Percentiles rank a stretch among this genome's conserved stretches.
These are phyloP conservation scores for Ruditapes philippinarum DNA, from an alignment of 1,140 invertebrate species.

Conservation along the genomic window DNA sequence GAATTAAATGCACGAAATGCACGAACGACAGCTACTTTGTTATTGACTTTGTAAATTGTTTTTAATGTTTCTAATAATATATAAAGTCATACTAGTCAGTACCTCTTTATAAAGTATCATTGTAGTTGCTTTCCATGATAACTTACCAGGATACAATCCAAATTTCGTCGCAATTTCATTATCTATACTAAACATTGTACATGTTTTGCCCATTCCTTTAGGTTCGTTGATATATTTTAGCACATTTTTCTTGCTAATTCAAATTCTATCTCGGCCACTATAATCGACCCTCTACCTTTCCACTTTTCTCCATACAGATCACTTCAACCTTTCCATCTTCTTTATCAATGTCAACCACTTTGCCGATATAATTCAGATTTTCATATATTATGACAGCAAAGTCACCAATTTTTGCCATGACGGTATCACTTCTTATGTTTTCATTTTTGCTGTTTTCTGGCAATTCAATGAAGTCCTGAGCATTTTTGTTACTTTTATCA, in stretches of 20 bases:
- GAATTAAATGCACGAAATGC: no score
- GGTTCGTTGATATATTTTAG: neutral
- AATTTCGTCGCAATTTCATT: neutral
- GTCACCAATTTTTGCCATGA: neutral
- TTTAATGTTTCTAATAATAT: no score
- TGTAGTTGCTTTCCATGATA: no score
- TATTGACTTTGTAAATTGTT: no score
- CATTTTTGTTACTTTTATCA: neutral
- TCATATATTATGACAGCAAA: slow-evolving; percentile 23
- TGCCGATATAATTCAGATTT: slow-evolving; percentile 22
- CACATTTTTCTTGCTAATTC: neutral
- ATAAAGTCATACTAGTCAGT: no score
- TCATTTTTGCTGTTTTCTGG: neutral
- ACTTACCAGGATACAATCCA: no score
- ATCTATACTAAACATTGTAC: slow-evolving; percentile 20
- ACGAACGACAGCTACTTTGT: no score
- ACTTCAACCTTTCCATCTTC: slow-evolving; percentile 38
- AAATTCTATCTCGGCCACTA: slow-evolving; percentile 49
- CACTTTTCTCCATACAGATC: slow-evolving; percentile 39
- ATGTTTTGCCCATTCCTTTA: neutral
- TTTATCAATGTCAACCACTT: slow-evolving; percentile 20
- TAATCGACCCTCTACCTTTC: slow-evolving; percentile 3
- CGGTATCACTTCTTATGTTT: neutral
- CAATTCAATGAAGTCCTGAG: neutral
- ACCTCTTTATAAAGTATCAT: no score